Percentiles rank a stretch among this genome's conserved stretches.
These are phyloP conservation scores for Otus scops DNA, from an alignment of 2,797 vertebrate species.

Conservation along the genomic window DNA sequence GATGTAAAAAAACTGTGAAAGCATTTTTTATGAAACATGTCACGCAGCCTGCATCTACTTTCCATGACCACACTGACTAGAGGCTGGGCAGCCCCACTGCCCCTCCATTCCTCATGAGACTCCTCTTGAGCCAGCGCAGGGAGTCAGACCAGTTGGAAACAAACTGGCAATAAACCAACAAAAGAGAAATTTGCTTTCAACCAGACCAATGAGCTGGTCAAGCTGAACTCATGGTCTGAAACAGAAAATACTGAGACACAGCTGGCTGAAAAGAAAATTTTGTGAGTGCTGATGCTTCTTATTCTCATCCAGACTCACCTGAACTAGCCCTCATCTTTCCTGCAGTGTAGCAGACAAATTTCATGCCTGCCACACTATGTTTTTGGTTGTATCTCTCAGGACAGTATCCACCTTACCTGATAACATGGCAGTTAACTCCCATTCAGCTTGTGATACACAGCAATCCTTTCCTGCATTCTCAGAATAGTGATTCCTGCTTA, in stretches of 20 bases:
- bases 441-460: neutral
- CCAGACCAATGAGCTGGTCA: fast-evolving
- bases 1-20: neutral
- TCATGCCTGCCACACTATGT: neutral
- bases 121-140: neutral
- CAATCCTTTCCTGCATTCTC: neutral
- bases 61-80: neutral
- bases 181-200: neutral
- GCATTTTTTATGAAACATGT: neutral
- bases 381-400: neutral
- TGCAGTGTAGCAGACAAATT: neutral
- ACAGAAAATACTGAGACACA: fast-evolving
- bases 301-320: neutral
- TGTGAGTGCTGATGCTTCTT: neutral
- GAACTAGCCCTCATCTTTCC: neutral
- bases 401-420: neutral
- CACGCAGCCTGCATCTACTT: neutral
- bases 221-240: neutral
- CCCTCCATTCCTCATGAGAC: fast-evolving
- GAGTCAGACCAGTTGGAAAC: neutral
- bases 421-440: neutral
- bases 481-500: neutral
- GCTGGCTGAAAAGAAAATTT: neutral
- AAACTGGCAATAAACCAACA: neutral
- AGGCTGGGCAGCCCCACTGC: no score